phyloP scores from a whole-genome alignment of 2,888 invertebrate species.

The Imbricaverruca yamaguchii region DNA sequence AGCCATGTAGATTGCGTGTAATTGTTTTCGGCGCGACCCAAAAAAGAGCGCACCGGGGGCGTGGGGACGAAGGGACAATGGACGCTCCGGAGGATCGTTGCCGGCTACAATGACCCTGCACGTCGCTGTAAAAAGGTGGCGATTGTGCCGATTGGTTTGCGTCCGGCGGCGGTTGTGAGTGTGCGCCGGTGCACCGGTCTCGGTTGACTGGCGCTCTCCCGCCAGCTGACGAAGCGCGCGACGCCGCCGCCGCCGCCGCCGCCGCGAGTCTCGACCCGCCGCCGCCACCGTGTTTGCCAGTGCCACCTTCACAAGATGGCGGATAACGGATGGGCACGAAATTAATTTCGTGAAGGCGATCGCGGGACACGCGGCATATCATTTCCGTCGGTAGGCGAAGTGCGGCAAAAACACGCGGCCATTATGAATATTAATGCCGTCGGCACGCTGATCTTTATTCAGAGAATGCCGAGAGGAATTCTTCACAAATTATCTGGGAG shows the following conservation, averaged over 20 bases:
- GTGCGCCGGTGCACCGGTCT: neutral
- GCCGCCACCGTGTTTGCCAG: neutral
- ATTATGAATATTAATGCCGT: slow-evolving; percentile 17
- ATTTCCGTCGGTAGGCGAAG: slow-evolving; percentile 6
- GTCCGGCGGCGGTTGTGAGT: neutral
- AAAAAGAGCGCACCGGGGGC: neutral
- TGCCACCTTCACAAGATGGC: slow-evolving; percentile 15
- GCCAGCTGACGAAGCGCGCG: too few species aligned
- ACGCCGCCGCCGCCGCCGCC: too few species aligned
- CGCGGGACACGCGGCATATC: slow-evolving; percentile 15
- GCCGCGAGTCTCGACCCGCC: neutral
- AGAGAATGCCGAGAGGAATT: slow-evolving; percentile 2
- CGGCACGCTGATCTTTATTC: slow-evolving; percentile 14
- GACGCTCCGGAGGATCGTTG: neutral
- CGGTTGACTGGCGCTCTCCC: too few species aligned
- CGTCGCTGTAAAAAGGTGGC: neutral
- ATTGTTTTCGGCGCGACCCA: slow-evolving; percentile 20
- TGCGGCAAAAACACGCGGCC: slow-evolving; percentile 10
- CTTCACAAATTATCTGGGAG: slow-evolving; percentile 10
- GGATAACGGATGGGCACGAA: slow-evolving; percentile 20
- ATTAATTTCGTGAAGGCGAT: slow-evolving; percentile 20
- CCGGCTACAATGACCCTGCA: neutral
- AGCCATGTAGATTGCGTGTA: slow-evolving; percentile 21
- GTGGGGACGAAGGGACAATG: slow-evolving; percentile 18
- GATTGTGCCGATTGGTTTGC: slow-evolving; percentile 7